Base-by-base conservation (phyloP, 2,888 invertebrate genomes). In the Minunthozetes semirufus region DNA sequence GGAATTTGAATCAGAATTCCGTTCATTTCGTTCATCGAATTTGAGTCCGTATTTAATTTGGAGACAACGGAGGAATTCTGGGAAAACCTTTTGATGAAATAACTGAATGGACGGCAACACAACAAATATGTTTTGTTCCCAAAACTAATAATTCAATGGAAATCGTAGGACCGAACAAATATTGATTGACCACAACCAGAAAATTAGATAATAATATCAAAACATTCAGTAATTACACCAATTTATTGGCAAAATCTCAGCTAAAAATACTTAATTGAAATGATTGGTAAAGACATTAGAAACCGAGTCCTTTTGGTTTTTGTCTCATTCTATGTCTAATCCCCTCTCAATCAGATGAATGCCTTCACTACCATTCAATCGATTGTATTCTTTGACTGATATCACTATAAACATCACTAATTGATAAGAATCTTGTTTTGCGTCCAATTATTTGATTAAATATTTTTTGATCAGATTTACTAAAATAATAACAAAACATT, bases 171-270 rank as follows among this genome's bases (percentile, higher is more conserved):
- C n/a, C n/a, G n/a, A n/a, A 50, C 50, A 50, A 19, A 19, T 50
- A 50, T 50, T 50, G 48, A 48, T 33, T n/a, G 42, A 42, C 42
- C 42, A 42, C 42, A 42, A 50, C 50, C 50, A 19, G 19, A 50
- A 50, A 50, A n/a, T 50, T 50, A 50, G 50, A 50, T 50, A 19
- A n/a, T n/a, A 50, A 50, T 50, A 50, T 50, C 50, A n/a, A 50
- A 50, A 50, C 50, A 50, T 2, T 50, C 19, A 9, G n/a, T 50
- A 50, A 50, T 50, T 50, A 50, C 50, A 50, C 0, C 50, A 50
- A 50, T 50, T 50, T 3, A 50, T 50, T 19, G 50, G 3, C n/a
- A n/a, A 4, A n/a, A 19, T 50, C 19, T 50, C n/a, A 50, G 50
- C 42, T 42, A 50, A 19, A 19, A 50, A 50, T 50, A 50, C 5